Conservation (phyloP, 1,140 invertebrate species). For the Drosophila repletoides region DNA sequence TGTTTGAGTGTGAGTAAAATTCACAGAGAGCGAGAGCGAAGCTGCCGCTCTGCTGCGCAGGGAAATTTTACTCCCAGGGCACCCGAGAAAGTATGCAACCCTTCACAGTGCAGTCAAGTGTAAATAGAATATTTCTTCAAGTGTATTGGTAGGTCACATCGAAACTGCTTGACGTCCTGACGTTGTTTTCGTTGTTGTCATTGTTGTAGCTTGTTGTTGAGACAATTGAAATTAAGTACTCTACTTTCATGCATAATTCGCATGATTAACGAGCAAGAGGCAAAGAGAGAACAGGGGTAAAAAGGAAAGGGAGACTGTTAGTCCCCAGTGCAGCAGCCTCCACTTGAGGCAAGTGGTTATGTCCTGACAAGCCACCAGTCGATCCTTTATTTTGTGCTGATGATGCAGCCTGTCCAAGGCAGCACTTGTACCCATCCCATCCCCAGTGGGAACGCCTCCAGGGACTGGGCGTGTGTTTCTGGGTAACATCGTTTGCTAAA, state of each 20-base stretch:
- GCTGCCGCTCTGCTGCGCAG: constrained; percentile 43
- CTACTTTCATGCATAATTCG: constrained; percentile 80
- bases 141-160: constrained; percentile 80
- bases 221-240: constrained; percentile 81
- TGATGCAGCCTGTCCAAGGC: constrained; percentile 49
- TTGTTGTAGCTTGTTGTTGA: constrained; percentile 57
- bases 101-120: constrained; percentile 67
- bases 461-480: constrained; percentile 9
- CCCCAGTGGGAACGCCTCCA: not conserved
- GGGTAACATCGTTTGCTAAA: constrained; percentile 64
- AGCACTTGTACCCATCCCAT: not conserved
- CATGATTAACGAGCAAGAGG: constrained; percentile 79
- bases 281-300: constrained; percentile 21
- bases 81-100: constrained; percentile 30
- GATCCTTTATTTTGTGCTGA: constrained; percentile 69
- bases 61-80: constrained; percentile 56
- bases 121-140: constrained; percentile 79
- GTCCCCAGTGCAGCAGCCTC: constrained; percentile 32
- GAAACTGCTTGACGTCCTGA: constrained; percentile 57
- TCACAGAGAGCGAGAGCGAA: constrained; percentile 9
- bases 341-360: constrained; percentile 67
- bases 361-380: constrained; percentile 59
- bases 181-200: constrained; percentile 10
- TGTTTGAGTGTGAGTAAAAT: too few species aligned
- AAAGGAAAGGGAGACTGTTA: not conserved